Evolutionary conservation across 2,113 vertebrate genomes (phyloP).

Genomic region (Oreotrochilus melanogaster): DNA sequence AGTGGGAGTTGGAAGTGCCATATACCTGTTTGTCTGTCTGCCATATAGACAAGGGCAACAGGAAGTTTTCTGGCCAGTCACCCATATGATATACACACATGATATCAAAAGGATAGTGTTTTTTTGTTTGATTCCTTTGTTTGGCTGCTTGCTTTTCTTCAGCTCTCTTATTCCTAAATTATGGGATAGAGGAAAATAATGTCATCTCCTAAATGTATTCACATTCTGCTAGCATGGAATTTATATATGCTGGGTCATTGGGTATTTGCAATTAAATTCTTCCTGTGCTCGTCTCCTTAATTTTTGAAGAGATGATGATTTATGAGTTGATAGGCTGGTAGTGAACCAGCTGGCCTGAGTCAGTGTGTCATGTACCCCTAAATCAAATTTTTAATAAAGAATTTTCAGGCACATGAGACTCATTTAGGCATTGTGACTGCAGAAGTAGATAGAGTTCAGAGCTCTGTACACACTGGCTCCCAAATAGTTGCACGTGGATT

Average conservation of each 20-base stretch:
- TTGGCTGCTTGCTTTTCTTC: background rate
- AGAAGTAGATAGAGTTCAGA: background rate
- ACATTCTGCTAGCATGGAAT: background rate
- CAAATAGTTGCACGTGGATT: background rate
- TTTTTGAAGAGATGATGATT: background rate
- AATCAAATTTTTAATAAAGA: background rate
- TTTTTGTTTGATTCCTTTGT: background rate
- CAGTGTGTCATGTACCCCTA: background rate
- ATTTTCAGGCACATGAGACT: background rate
- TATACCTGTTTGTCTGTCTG: background rate
- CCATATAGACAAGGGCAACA: background rate
- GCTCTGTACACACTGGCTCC: background rate
- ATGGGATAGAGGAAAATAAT: background rate
- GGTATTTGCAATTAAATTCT: background rate
- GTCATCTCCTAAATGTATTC: accelerated
- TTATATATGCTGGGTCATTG: background rate
- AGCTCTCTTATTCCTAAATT: background rate
- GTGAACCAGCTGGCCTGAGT: background rate
- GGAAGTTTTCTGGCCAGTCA: background rate
- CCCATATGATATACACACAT: accelerated
- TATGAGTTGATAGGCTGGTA: background rate
- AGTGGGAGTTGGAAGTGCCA: background rate
- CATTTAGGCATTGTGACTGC: background rate
- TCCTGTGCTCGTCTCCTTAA: background rate
- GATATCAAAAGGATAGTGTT: background rate